Conservation (phyloP, 2,888 invertebrate genomes). For the Drosophila paramelanica region DNA sequence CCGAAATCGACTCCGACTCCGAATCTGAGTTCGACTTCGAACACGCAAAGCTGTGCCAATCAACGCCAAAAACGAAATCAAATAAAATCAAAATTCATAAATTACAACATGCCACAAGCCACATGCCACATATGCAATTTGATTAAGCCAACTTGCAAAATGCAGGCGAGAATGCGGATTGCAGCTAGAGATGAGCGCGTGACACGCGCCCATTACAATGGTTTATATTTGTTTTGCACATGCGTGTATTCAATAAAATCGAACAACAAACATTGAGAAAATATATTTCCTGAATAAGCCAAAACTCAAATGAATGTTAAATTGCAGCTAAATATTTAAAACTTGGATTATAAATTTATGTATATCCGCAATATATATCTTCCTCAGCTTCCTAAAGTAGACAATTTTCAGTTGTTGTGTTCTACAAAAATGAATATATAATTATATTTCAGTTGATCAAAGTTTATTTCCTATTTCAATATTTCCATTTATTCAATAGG, state of each 20-base stretch:
- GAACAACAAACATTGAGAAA: too few species aligned
- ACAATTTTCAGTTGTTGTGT: too few species aligned
- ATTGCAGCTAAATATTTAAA: too few species aligned
- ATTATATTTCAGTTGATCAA: too few species aligned
- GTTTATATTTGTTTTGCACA: not conserved
- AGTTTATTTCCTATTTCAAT: slow-evolving; percentile 7
- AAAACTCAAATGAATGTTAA: too few species aligned
- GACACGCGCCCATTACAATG: slow-evolving; percentile 19
- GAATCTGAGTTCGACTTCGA: slow-evolving; percentile 15
- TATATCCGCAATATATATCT: too few species aligned
- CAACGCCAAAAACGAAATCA: slow-evolving; percentile 68
- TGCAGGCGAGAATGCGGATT: slow-evolving; percentile 10
- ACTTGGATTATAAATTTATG: too few species aligned
- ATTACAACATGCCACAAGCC: slow-evolving; percentile 64
- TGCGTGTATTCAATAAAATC: not conserved
- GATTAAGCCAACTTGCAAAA: slow-evolving; percentile 50
- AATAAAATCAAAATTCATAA: slow-evolving; percentile 62
- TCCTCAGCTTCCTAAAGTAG: too few species aligned
- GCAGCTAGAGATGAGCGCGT: slow-evolving; percentile 36
- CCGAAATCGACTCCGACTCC: slow-evolving; percentile 1
- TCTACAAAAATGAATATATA: too few species aligned
- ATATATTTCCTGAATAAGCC: slow-evolving; percentile 3
- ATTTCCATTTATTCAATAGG: slow-evolving; percentile 12
- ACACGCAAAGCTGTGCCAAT: slow-evolving; percentile 60
- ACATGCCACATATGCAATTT: slow-evolving; percentile 52